These are phyloP conservation scores for Bungarus multicinctus DNA, from an alignment of 2,113 vertebrate genomes.

Conservation along the genomic window DNA sequence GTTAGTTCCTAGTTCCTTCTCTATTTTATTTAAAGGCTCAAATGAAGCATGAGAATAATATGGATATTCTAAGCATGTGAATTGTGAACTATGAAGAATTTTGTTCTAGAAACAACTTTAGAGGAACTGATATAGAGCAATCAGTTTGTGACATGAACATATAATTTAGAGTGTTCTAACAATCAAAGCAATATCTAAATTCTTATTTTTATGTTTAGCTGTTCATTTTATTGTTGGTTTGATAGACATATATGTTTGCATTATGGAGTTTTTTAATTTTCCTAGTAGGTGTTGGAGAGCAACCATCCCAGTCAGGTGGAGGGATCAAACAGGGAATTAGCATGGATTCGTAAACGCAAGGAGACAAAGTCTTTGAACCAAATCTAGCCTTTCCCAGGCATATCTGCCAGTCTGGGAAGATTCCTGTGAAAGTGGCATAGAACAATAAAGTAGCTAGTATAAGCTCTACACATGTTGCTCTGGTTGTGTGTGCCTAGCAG, in stretches of 20 bases:
- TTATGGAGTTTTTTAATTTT: neutral
- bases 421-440: too few relatives aligned
- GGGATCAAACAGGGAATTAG: neutral
- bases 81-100: neutral
- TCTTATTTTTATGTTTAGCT: neutral
- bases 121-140: neutral
- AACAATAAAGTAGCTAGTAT: too few relatives aligned
- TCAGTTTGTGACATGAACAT: neutral
- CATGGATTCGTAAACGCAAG: neutral
- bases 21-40: constrained; percentile 1
- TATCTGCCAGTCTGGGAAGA: too few relatives aligned
- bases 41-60: neutral
- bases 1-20: neutral
- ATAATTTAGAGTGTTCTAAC: neutral
- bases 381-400: too few relatives aligned
- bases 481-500: too few relatives aligned
- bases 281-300: neutral
- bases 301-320: neutral
- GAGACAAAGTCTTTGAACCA: too few relatives aligned
- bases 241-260: neutral
- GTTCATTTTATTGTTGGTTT: neutral
- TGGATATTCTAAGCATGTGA: neutral
- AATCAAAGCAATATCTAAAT: neutral
- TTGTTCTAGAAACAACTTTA: neutral
- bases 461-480: too few relatives aligned